Conservation (phyloP, 2,113 vertebrate species). For the Camelus bactrianus region DNA sequence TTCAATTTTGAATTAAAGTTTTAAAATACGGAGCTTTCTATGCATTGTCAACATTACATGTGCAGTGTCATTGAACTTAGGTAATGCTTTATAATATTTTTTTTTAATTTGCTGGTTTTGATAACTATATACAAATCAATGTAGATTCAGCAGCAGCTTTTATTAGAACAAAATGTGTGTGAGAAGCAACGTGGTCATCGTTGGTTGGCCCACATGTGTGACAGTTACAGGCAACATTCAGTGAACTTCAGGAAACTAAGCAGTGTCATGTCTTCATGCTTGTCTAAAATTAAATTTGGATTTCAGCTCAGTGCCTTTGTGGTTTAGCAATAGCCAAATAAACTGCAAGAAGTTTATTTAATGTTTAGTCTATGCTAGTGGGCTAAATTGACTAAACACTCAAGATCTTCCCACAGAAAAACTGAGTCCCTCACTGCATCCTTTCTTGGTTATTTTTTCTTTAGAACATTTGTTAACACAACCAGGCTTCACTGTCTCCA, state of each 20-base stretch:
- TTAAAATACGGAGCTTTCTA: conserved; percentile 16
- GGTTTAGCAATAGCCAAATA: conserved; percentile 45
- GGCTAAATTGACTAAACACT: not conserved
- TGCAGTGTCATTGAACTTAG: not conserved
- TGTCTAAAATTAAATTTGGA: conserved; percentile 66
- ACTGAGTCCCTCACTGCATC: not conserved
- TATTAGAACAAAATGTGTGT: not conserved
- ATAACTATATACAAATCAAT: not conserved
- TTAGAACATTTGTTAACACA: not conserved
- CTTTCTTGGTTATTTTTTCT: conserved; percentile 4
- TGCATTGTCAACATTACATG: not conserved
- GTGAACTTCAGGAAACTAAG: conserved; percentile 18
- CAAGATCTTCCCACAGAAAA: conserved; percentile 21
- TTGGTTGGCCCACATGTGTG: accelerated
- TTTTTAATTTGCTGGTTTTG: not conserved
- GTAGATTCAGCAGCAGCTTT: not conserved
- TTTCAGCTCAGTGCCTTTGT: not conserved
- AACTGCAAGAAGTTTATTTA: conserved; percentile 50
- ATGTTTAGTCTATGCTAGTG: conserved; percentile 43
- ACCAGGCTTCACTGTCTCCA: not conserved
- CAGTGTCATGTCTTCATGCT: not conserved
- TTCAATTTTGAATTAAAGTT: conserved; percentile 40
- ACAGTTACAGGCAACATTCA: not conserved
- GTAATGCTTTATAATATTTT: not conserved
- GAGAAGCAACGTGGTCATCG: not conserved